phyloP scores from a whole-genome alignment of 2,888 invertebrate genomes.

The Cabera pusaria region DNA sequence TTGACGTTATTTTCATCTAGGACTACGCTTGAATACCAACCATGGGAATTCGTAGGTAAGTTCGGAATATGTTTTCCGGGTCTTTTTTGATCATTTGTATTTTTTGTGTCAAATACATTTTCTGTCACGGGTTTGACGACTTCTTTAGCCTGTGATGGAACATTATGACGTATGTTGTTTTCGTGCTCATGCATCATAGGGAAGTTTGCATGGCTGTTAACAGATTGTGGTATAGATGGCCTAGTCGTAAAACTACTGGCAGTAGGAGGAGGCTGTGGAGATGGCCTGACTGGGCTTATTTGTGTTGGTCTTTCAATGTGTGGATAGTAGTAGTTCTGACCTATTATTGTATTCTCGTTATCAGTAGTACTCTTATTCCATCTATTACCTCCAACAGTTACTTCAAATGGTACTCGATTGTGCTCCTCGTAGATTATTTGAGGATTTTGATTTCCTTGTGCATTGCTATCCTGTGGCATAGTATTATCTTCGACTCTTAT shows the following conservation, averaged over 20 bases:
- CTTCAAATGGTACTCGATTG: slow-evolving; percentile 41
- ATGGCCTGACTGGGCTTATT: slow-evolving; percentile 11
- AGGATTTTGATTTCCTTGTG: slow-evolving; percentile 51
- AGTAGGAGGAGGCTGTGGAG: slow-evolving; percentile 7
- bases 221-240: slow-evolving; percentile 43
- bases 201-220: slow-evolving; percentile 78
- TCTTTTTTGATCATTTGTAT: slow-evolving; percentile 46
- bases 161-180: slow-evolving; percentile 8
- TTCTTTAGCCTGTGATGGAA: slow-evolving; percentile 31
- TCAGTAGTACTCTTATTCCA: slow-evolving; percentile 62
- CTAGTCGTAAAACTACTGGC: slow-evolving; percentile 24
- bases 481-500: slow-evolving; percentile 72
- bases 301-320: slow-evolving; percentile 30
- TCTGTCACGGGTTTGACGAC: slow-evolving; percentile 52
- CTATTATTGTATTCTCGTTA: slow-evolving; percentile 21
- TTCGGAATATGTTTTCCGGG: slow-evolving; percentile 67
- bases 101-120: slow-evolving; percentile 43
- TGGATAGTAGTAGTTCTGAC: slow-evolving; percentile 32
- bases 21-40: slow-evolving; percentile 71
- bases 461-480: slow-evolving; percentile 53
- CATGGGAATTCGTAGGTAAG: slow-evolving; percentile 71
- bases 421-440: slow-evolving; percentile 43
- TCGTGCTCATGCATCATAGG: slow-evolving; percentile 64
- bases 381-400: slow-evolving; percentile 57
- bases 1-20: slow-evolving; percentile 61